Evolutionary conservation across 1,140 invertebrate genomes (phyloP).

Genomic region (Wiebesia pumilae): DNA sequence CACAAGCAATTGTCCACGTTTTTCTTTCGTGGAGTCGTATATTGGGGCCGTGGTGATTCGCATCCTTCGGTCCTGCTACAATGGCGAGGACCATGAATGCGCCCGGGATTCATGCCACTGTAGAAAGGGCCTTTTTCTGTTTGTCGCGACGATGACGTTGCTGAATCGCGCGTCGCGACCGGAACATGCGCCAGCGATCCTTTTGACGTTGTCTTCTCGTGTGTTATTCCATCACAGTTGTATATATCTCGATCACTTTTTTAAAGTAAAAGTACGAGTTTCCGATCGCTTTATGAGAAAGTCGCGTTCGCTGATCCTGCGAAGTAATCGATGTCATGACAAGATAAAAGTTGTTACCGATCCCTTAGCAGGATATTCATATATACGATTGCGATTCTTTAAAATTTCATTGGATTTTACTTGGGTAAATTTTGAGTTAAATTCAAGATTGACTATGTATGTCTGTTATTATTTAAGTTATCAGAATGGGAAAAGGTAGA

Average conservation of each 20-base stretch:
- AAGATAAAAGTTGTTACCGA: neutral
- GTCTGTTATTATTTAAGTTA: no score
- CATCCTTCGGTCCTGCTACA: neutral
- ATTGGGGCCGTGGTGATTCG: neutral
- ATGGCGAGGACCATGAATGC: neutral
- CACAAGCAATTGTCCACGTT: neutral
- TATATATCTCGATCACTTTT: neutral
- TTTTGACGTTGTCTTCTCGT: conserved; percentile 27
- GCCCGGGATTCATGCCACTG: neutral
- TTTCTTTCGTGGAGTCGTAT: neutral
- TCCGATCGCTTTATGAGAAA: neutral
- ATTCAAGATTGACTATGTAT: neutral
- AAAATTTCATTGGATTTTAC: neutral
- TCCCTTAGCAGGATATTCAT: neutral
- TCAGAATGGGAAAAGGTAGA: neutral
- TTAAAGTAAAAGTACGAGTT: neutral
- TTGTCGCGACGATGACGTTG: conserved; percentile 39
- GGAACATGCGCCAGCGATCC: conserved; percentile 29
- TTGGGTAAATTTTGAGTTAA: no score
- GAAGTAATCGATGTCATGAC: neutral
- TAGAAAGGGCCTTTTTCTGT: conserved; percentile 38
- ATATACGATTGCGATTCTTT: neutral
- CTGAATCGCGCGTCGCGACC: conserved; percentile 25
- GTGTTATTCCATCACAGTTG: neutral
- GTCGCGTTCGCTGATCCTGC: neutral